Evolutionary conservation across 1,140 invertebrate genomes (phyloP), one percentile per base, ranked within the genome.

Genomic region (Coenobita brevimanus): DNA sequence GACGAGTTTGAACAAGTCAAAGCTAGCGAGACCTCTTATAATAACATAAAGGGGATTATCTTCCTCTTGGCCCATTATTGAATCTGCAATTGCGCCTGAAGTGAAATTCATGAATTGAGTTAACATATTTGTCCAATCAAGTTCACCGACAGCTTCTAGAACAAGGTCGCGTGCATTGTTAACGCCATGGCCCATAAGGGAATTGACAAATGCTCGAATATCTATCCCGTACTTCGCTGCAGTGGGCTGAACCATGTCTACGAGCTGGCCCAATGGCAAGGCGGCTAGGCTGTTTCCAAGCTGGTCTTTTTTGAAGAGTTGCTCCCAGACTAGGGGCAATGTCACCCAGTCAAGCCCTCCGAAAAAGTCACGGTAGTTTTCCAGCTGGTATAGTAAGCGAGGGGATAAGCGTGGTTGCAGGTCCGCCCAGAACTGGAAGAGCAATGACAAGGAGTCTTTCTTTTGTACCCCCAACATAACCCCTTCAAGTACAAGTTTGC

Each of bases 211-310:
- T 8, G 78, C 67, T 15, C 36, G 24, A 15, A 88, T 73, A 54
- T 88, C 86, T 8, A 88, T 75, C 2, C 86, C 86, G 17, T 88
- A 88, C 24, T 27, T 88, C 13, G 86, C 54, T 6, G 86, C 86
- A 17, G 62, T 43, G 21, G 86, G 86, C 50, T 88, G 86, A 21
- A 88, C 27, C 50, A 88, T 24, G 46, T 88, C 86, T 3, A 88
- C 79, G 8, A 88, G 67, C 27, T 88, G 86, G 4, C 86, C 86
- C 67, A 88, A 17, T 15, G 86, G 86, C n/a, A 88, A 24, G 2
- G 27, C 67, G 0, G 86, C 86, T 21, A 88, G 24, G 36, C 86
- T 88, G 13, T 78, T 83, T 27, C 81, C 81, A 0, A 83, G 38
- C 8, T 67, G 69, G 46, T 89, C 71, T 57, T 89, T 86, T 30